These are phyloP conservation scores for Thysanoteuthis rhombus DNA, from an alignment of 2,888 invertebrate genomes.

Conservation along the genomic window DNA sequence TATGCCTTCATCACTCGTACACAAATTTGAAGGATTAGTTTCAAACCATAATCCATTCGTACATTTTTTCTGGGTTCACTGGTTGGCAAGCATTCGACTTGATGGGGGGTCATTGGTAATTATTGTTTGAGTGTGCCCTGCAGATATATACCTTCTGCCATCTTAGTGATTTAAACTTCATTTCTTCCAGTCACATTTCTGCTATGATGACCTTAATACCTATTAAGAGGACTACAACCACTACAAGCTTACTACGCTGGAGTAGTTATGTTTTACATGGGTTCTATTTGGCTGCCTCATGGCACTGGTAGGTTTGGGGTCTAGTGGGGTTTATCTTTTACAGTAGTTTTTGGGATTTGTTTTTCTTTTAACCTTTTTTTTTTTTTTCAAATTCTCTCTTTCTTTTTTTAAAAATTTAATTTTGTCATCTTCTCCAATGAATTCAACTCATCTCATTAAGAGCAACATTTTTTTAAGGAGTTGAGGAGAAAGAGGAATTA, in stretches of 20 bases:
- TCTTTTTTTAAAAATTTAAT: too few relatives aligned
- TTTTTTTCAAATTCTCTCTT: background rate
- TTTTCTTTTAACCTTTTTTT: background rate
- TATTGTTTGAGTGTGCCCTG: background rate
- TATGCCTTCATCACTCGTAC: too few relatives aligned
- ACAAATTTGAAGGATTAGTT: background rate
- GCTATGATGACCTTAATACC: background rate
- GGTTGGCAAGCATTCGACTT: too few relatives aligned
- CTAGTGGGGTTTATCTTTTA: background rate
- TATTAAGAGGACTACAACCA: background rate
- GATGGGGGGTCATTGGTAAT: background rate
- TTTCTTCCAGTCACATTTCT: background rate
- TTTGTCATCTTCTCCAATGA: background rate
- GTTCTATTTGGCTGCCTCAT: background rate
- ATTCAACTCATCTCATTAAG: background rate
- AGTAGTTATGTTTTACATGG: background rate
- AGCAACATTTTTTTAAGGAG: background rate
- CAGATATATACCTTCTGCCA: background rate
- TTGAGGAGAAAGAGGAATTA: background rate
- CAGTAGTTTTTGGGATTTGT: background rate
- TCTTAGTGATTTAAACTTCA: background rate
- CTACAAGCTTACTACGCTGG: background rate
- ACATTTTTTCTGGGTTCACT: background rate
- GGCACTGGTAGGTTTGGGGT: background rate
- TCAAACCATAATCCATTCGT: background rate